Conservation (phyloP, 1,140 invertebrate species). For the Drosophila kanapiae region DNA sequence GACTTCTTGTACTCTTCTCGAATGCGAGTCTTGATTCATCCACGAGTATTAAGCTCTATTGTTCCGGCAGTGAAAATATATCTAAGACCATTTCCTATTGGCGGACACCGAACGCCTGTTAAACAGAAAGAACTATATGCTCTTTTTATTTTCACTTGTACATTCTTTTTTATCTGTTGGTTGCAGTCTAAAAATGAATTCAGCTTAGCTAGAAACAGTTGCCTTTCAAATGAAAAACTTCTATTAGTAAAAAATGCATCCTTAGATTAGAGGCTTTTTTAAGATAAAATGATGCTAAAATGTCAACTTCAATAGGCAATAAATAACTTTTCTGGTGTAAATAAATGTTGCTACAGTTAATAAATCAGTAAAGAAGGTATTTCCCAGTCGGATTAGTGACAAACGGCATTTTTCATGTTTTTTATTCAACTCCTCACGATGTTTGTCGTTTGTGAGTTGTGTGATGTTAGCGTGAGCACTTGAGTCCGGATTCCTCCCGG, state of each 20-base stretch:
- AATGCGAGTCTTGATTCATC: conserved; percentile 43
- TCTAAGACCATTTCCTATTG: conserved; percentile 22
- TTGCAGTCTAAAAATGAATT: not conserved
- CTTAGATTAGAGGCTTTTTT: too few species aligned
- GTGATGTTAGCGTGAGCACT: conserved; percentile 45
- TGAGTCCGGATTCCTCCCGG: conserved; percentile 26
- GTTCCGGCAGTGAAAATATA: conserved; percentile 32
- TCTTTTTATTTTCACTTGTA: not conserved
- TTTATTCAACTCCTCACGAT: conserved; percentile 30
- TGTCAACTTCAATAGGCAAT: too few species aligned
- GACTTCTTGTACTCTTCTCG: conserved; percentile 48
- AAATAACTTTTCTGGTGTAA: too few species aligned
- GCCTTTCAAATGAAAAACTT: not conserved
- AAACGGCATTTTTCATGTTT: conserved; percentile 1
- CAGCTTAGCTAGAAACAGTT: not conserved
- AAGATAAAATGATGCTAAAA: too few species aligned
- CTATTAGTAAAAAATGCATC: too few species aligned
- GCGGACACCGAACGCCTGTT: not conserved
- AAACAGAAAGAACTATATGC: conserved; percentile 7
- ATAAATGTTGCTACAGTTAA: not conserved
- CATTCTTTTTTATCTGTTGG: conserved; percentile 3
- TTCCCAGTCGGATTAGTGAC: not conserved
- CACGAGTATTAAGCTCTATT: conserved; percentile 38
- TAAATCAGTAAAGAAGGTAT: conserved; percentile 3
- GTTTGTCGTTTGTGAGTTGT: conserved; percentile 48